Evolutionary conservation across 2,888 invertebrate genomes (phyloP).

Genomic region (Caenorhabditis sp.): DNA sequence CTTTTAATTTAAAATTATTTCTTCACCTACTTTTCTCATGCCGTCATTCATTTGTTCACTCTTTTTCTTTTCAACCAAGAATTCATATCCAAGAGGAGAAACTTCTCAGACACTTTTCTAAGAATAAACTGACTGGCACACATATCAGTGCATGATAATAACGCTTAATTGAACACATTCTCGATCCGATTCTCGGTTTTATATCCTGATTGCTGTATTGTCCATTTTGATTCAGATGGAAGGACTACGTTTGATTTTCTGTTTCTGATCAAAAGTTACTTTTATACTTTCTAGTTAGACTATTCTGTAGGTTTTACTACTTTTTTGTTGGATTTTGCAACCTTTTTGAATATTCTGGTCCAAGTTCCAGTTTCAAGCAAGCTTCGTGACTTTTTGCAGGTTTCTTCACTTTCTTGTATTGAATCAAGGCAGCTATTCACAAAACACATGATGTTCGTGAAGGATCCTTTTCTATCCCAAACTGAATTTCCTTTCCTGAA

Average conservation of each 20-base stretch:
- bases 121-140: slow-evolving; percentile 32
- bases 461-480: slow-evolving; percentile 31
- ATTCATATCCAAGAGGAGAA: not conserved
- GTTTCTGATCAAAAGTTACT: slow-evolving; percentile 19
- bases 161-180: slow-evolving; percentile 44
- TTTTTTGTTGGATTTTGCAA: slow-evolving; percentile 7
- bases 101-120: slow-evolving; percentile 10
- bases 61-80: not conserved
- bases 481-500: slow-evolving; percentile 46
- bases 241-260: slow-evolving; percentile 15
- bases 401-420: slow-evolving; percentile 39
- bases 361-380: slow-evolving; percentile 12
- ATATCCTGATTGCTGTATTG: slow-evolving; percentile 44
- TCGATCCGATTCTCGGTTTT: not conserved
- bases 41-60: not conserved
- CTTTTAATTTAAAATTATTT: not conserved
- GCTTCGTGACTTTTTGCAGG: slow-evolving; percentile 45
- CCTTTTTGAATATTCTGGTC: not conserved
- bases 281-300: not conserved
- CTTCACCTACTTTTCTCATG: not conserved
- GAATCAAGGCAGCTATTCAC: slow-evolving; percentile 55
- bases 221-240: not conserved
- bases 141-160: slow-evolving; percentile 30
- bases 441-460: slow-evolving; percentile 56
- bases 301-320: not conserved